Percentiles rank a stretch among this genome's conserved stretches.
These are phyloP conservation scores for Gymnosoma rotundatum DNA, from an alignment of 2,888 invertebrate genomes.

Conservation along the genomic window DNA sequence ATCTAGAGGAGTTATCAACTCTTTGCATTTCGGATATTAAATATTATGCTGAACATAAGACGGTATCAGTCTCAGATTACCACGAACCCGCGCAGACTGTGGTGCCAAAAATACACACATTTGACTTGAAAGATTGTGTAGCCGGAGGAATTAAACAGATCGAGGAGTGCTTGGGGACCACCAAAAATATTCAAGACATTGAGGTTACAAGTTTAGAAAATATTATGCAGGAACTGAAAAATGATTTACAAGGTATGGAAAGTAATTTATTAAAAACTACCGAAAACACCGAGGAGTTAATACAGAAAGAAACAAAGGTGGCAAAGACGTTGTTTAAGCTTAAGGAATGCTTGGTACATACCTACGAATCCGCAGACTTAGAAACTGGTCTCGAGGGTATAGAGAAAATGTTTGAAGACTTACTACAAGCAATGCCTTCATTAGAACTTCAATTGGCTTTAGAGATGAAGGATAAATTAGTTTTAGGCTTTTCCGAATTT, in stretches of 20 bases:
- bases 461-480: slow-evolving; percentile 80
- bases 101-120: slow-evolving; percentile 66
- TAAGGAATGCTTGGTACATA: slow-evolving; percentile 80
- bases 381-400: slow-evolving; percentile 78
- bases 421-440: slow-evolving; percentile 78
- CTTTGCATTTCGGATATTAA: slow-evolving; percentile 85
- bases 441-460: slow-evolving; percentile 82
- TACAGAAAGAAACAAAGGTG: slow-evolving; percentile 68
- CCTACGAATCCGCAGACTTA: slow-evolving; percentile 77
- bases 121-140: slow-evolving; percentile 72
- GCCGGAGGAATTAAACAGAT: slow-evolving; percentile 79
- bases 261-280: slow-evolving; percentile 67
- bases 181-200: slow-evolving; percentile 70
- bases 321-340: slow-evolving; percentile 79
- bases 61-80: slow-evolving; percentile 39
- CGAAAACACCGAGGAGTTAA: slow-evolving; percentile 70
- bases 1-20: slow-evolving; percentile 84
- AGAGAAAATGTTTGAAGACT: slow-evolving; percentile 80
- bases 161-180: slow-evolving; percentile 76
- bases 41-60: slow-evolving; percentile 82
- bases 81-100: slow-evolving; percentile 48
- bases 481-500: slow-evolving; percentile 75
- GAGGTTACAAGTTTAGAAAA: slow-evolving; percentile 74
- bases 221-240: slow-evolving; percentile 77
- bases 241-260: slow-evolving; percentile 75